These are phyloP conservation scores for Diachasmimorpha longicaudata DNA, from an alignment of 1,140 invertebrate species.

Conservation along the genomic window DNA sequence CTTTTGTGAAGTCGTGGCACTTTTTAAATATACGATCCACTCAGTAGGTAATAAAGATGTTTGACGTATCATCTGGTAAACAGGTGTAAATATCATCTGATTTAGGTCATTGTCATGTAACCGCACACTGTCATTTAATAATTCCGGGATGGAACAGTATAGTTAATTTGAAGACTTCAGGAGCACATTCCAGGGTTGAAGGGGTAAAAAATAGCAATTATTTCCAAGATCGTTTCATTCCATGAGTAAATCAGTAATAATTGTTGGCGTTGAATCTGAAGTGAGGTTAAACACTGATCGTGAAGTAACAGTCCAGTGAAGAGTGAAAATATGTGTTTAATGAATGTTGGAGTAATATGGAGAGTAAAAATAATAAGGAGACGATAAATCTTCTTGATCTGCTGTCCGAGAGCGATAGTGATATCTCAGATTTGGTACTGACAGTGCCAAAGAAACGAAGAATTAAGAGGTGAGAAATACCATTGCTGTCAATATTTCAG, in stretches of 20 bases:
- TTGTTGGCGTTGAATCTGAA: not conserved
- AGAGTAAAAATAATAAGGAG: slow-evolving; percentile 67
- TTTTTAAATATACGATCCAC: not conserved
- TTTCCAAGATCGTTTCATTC: not conserved
- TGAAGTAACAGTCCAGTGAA: not conserved
- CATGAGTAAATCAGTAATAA: not conserved
- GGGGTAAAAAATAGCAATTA: not conserved
- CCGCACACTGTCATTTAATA: not conserved
- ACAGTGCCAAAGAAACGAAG: slow-evolving; percentile 66
- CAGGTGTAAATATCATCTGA: too few relatives aligned
- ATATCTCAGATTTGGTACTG: slow-evolving; percentile 68
- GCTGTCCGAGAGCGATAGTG: slow-evolving; percentile 68
- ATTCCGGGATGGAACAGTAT: not conserved
- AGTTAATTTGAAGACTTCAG: not conserved
- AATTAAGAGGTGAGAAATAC: slow-evolving; percentile 60
- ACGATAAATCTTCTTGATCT: slow-evolving; percentile 69
- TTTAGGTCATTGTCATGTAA: too few relatives aligned
- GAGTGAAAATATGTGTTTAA: not conserved
- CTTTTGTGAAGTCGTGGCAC: not conserved
- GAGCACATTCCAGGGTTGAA: not conserved
- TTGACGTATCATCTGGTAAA: too few relatives aligned
- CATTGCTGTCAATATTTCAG: not conserved
- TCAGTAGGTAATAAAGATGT: not conserved
- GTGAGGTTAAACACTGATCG: not conserved
- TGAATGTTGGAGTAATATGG: slow-evolving; percentile 42